These are phyloP conservation scores for Periplaneta americana DNA, from an alignment of 1,140 invertebrate species.

Conservation along the genomic window DNA sequence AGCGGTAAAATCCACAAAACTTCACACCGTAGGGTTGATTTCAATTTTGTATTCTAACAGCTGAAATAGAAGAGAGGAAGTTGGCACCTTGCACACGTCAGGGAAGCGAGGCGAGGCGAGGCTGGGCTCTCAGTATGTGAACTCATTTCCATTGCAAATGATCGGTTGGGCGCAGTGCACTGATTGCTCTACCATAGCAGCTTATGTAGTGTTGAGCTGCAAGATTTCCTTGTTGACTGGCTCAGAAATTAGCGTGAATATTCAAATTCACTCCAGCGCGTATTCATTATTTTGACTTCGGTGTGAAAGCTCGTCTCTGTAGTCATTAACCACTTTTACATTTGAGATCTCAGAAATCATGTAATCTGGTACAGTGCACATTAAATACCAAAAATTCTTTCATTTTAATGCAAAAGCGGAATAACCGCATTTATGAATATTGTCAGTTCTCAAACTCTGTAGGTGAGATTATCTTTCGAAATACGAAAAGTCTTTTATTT, in stretches of 20 bases:
- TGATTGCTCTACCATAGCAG: background rate
- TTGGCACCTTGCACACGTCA: background rate
- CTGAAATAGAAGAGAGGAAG: too few species aligned
- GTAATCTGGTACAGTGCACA: too few species aligned
- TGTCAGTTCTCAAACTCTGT: too few species aligned
- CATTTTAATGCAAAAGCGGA: background rate
- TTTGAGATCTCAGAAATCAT: background rate
- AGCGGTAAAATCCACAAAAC: too few species aligned
- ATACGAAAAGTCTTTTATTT: too few species aligned
- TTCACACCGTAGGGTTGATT: too few species aligned
- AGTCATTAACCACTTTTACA: background rate
- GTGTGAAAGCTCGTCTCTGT: background rate
- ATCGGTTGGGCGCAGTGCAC: too few species aligned
- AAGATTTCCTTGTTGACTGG: background rate
- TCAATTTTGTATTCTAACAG: too few species aligned
- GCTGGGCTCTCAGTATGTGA: background rate
- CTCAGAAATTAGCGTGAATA: background rate
- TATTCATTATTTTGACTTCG: background rate
- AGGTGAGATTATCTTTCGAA: too few species aligned
- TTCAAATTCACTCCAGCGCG: too few species aligned
- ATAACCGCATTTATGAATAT: background rate
- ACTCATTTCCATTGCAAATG: background rate
- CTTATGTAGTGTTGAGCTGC: background rate
- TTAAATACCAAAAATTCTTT: too few species aligned
- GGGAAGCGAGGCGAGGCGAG: background rate